Evolutionary conservation across 2,113 vertebrate species (phyloP), one percentile per base, ranked within the genome.

Genomic region (Opisthocomus hoazin): DNA sequence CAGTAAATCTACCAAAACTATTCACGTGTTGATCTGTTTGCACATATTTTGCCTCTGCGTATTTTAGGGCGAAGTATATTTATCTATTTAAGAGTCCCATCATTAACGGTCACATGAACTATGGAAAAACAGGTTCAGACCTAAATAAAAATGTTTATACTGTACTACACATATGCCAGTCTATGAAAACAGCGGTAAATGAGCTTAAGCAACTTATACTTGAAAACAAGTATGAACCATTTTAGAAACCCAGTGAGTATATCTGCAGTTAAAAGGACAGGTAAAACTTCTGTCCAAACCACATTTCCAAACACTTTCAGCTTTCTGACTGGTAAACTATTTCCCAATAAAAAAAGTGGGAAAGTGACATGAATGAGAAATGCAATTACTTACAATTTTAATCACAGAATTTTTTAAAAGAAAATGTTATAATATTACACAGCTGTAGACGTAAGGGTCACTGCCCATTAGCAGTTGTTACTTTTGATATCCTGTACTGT

Each of bases 301-400:
- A 75, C 61, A 30, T 77, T 92, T 97, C 81, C 90, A 56, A 95
- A 85, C 48, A 34, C 46, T 84, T 93, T n/a, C 78, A 87, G 20
- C 46, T 54, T 76, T 94, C 84, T 65, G 12, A 66, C 41, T 64
- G 58, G 20, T 61, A 83, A 96, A 93, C 37, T 88, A 87, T 64
- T 91, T 85, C 86, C 82, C 88, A 84, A 60, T 56, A 65, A 5
- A 90, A 94, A 81, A 93, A 94, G 58, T 39, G 37, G 5, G 15
- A 73, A 81, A 10, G 30, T 6, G 6, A 34, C 14, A 61, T 36
- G 57, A 97, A 75, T 56, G 2, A 80, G 84, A 88, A 76, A n/a
- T 43, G 23, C 16, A 92, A 30, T 88, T 95, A 43, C 20, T 91
- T 76, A 63, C 23, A 39, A 50, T 63, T 61, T 83, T 51, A 85